Base-by-base conservation (phyloP, 2,797 vertebrate genomes). In the Discoglossus pictus region DNA sequence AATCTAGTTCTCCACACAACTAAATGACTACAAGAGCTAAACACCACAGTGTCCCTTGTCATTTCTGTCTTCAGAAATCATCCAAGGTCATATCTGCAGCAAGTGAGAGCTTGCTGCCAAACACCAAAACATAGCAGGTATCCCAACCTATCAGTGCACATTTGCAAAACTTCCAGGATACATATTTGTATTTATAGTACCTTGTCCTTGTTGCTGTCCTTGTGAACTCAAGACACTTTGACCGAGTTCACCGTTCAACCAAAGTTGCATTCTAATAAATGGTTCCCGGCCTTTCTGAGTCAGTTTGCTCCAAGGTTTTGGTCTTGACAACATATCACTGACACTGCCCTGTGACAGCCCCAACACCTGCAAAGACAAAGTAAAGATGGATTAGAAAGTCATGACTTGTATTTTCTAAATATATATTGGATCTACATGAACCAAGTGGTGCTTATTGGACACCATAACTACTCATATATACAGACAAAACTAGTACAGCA, bases 241-340 rank as follows among this genome's bases (percentile, higher is more conserved):
- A 73, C 93, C 92, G 78, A 94, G 93, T 82, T 98, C 95, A 73
- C 94, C 95, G 15, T 96, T 96, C 77, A 97, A 90, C 95, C 95
- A 98, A 67, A 96, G 91, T 84, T 97, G 95, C 94, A 96, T 97
- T 78, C 95, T 93, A 82, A 95, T 94, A 88, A 95, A 96, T 73
- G 94, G 92, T 84, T 97, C 95, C 51, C 93, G 89, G 88, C 91
- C 93, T 88, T 94, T 94, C 88, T 96, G 94, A 74, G 93, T 94
- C 85, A 94, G 81, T 86, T 96, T 97, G 84, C 92, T 95, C 94
- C 94, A 97, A 4, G 93, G 92, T 88, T 96, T 96, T 68, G 92
- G 93, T 80, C 93, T 90, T 76, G 93, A 95, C 68, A 96, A 87
- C 85, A 94, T 90, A 84, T 97, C 95, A 34, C 91, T 93, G 84